Evolutionary conservation across 2,113 vertebrate species (phyloP), one percentile per base, ranked within the genome.

Genomic region (Melanerpes formicivorus): DNA sequence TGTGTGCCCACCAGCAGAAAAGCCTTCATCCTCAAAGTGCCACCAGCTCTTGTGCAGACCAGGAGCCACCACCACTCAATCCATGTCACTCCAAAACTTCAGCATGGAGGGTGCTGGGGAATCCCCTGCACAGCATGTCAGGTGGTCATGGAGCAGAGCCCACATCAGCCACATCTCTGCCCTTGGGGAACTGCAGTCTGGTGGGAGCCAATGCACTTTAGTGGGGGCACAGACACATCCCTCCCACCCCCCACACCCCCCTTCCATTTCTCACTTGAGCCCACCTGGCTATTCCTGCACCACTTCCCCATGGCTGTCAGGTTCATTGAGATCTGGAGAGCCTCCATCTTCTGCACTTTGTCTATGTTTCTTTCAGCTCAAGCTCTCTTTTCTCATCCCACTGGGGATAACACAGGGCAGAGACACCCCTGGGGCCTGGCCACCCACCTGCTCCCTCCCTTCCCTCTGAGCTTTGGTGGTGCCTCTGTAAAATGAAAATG

Each of bases 101-200:
- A 17, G 63, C 32, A 18, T 11, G 44, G 52, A 74, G 16, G 14
- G 25, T 62, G 29, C 32, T 8, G 40, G 4, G 46, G 22, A 37
- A 40, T 74, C 32, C 3, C 26, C 23, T 32, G 21, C 44, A 6
- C 29, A 44, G 26, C 2, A 2, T 27, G 4, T 50, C 0, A 1
- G 71, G 30, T 3, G 3, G 56, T 23, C 4, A 1, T 1, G 5
- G 30, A 15, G 30, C 66, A 88, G 22, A 75, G 46, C 54, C 46
- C n/a, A 6, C 34, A 16, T 8, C 19, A 46, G 62, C 30, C 40
- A n/a, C 30, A 30, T 54, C 34, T 11, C 54, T 75, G 48, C 6
- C 25, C 21, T 23, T 26, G 25, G 19, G n/a, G 10, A 22, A 3
- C 16, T 29, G 11, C 0, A 40, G 37, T 13, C 19, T 5, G 1